These are phyloP conservation scores for Drymonia ruficornis DNA, from an alignment of 2,888 invertebrate genomes.

Conservation along the genomic window DNA sequence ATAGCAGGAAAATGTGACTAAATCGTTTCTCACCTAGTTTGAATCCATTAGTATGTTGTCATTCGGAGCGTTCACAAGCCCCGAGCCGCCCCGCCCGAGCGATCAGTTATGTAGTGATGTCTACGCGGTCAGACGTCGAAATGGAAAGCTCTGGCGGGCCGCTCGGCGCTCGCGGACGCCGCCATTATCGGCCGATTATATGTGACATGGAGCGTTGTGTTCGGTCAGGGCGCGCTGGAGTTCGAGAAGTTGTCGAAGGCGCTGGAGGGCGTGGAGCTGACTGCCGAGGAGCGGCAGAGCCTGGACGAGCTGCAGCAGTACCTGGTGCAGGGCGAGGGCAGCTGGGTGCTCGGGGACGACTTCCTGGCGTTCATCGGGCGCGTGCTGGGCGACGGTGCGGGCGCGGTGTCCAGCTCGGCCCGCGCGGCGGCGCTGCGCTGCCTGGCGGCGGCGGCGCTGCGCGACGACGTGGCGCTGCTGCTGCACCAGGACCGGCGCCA, in stretches of 20 bases:
- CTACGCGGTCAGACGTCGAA: too few species aligned
- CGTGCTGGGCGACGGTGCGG: conserved; percentile 74
- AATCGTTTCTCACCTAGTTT: too few species aligned
- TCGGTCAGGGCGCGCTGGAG: conserved; percentile 87
- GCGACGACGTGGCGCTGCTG: conserved; percentile 95
- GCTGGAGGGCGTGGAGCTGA: conserved; percentile 88
- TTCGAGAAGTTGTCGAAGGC: conserved; percentile 89
- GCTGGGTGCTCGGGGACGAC: conserved; percentile 96
- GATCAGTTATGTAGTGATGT: too few species aligned
- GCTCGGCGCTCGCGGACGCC: too few species aligned
- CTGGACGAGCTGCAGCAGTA: conserved; percentile 94
- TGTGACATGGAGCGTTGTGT: neutral
- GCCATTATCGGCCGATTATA: too few species aligned
- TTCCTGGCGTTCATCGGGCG: conserved; percentile 91
- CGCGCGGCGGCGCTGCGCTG: conserved; percentile 89
- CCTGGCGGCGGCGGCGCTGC: conserved; percentile 90
- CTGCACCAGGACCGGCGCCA: conserved; percentile 95
- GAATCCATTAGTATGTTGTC: too few species aligned
- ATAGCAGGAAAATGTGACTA: too few species aligned
- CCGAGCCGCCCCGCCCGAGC: too few species aligned
- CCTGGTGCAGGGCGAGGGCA: conserved; percentile 94
- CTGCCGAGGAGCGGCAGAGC: conserved; percentile 90
- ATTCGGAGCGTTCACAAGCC: too few species aligned
- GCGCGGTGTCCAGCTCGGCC: conserved; percentile 82
- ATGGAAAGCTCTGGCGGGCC: too few species aligned